Percentiles rank a stretch among this genome's conserved stretches.
Evolutionary conservation across 2,888 invertebrate species (phyloP).

Genomic region (Metopia argyrocephala): DNA sequence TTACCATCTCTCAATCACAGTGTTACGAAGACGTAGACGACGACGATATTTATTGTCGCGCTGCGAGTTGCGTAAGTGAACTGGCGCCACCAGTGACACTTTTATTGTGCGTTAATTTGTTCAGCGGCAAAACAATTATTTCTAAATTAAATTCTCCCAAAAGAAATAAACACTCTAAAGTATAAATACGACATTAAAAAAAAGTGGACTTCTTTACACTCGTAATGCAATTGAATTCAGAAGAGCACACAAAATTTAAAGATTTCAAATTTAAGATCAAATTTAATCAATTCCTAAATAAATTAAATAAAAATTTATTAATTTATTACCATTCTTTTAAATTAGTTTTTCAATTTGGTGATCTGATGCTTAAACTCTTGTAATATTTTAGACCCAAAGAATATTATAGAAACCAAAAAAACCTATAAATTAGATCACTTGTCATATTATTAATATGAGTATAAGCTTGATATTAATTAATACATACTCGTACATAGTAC

Average conservation of each 20-base stretch:
- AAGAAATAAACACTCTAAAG: conserved; percentile 26
- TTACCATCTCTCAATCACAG: background rate
- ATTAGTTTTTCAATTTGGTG: too few species aligned
- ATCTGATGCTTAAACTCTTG: too few species aligned
- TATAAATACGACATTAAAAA: background rate
- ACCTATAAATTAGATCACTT: too few species aligned
- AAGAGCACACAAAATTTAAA: background rate
- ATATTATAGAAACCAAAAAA: too few species aligned
- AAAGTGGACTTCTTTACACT: background rate
- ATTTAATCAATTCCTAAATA: too few species aligned
- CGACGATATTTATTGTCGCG: conserved; percentile 33
- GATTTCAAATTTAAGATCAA: too few species aligned
- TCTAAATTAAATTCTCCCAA: conserved; percentile 61
- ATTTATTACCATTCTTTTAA: too few species aligned
- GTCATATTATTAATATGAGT: too few species aligned
- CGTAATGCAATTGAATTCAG: background rate
- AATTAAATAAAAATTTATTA: too few species aligned
- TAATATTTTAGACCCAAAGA: too few species aligned
- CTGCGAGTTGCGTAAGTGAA: conserved; percentile 56
- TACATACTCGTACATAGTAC: too few species aligned
- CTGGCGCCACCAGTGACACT: conserved; percentile 68
- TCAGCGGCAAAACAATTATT: conserved; percentile 64
- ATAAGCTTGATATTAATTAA: too few species aligned
- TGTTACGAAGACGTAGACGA: background rate
- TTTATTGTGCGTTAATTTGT: conserved; percentile 66